A percentile compares a stretch with the other conserved stretches of the same genome.
phyloP scores from a whole-genome alignment of 1,140 invertebrate genomes.

The Drosophila ercepeae region DNA sequence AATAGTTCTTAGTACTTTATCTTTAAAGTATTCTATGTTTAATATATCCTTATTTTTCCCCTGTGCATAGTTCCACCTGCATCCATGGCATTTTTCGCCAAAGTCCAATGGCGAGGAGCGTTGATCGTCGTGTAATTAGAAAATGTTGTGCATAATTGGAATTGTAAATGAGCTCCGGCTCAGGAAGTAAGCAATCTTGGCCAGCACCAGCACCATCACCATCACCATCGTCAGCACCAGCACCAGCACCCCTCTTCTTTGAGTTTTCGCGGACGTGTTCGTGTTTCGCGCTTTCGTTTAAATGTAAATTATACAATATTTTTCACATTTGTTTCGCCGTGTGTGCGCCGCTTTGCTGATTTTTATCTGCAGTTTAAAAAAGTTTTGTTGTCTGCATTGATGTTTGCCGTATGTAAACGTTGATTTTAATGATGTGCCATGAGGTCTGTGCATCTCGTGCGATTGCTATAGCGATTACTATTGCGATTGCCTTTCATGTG shows the following conservation, averaged over 20 bases:
- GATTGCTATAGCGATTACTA: neutral
- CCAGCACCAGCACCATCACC: constrained; percentile 24
- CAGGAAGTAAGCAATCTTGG: constrained; percentile 60
- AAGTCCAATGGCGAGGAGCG: constrained; percentile 40
- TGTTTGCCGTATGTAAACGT: constrained; percentile 79
- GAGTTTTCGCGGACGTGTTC: constrained; percentile 50
- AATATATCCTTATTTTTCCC: neutral
- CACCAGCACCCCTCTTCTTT: constrained; percentile 18
- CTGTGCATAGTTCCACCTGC: constrained; percentile 9
- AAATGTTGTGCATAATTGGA: constrained; percentile 83
- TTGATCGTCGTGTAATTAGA: constrained; percentile 81
- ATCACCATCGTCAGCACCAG: neutral
- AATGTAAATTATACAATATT: constrained; percentile 79
- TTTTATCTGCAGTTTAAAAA: constrained; percentile 79
- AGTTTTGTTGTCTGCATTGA: constrained; percentile 79
- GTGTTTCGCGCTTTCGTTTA: constrained; percentile 73
- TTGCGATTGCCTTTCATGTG: constrained; percentile 50
- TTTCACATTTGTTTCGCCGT: constrained; percentile 73
- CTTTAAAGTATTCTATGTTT: neutral
- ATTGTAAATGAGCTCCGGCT: constrained; percentile 76
- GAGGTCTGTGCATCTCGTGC: constrained; percentile 29
- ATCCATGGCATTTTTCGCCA: constrained; percentile 22
- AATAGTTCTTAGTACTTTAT: no score
- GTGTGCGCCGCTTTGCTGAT: constrained; percentile 72
- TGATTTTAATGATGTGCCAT: constrained; percentile 82